Evolutionary conservation across 2,888 invertebrate genomes (phyloP).

Genomic region (Criorhina ranunculi): DNA sequence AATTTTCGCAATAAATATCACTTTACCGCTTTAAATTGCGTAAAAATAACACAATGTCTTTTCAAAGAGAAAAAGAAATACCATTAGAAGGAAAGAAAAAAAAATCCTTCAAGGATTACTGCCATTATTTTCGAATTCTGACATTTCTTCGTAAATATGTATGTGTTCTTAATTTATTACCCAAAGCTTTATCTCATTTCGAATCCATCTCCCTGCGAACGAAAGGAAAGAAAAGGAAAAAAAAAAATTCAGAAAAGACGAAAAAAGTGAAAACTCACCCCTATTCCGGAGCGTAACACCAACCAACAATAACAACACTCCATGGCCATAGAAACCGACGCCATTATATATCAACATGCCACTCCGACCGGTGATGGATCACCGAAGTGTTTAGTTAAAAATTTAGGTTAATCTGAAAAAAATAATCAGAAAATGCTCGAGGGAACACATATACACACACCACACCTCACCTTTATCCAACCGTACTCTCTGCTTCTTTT

Average conservation of each 20-base stretch:
- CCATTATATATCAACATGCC: slow-evolving; percentile 77
- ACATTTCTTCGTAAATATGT: slow-evolving; percentile 76
- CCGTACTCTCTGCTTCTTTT: slow-evolving; percentile 9
- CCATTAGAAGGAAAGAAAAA: slow-evolving; percentile 43
- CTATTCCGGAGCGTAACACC: slow-evolving; percentile 38
- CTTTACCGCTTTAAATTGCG: slow-evolving; percentile 60
- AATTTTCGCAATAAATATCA: slow-evolving; percentile 57
- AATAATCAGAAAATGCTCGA: slow-evolving; percentile 76
- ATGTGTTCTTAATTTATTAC: slow-evolving; percentile 73
- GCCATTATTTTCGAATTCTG: slow-evolving; percentile 76
- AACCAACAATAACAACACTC: slow-evolving; percentile 67
- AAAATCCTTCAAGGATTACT: slow-evolving; percentile 71
- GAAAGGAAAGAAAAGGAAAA: slow-evolving; percentile 38
- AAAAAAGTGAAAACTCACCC: slow-evolving; percentile 61
- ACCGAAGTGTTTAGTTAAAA: slow-evolving; percentile 77
- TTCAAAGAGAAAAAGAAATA: slow-evolving; percentile 28
- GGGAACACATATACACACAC: slow-evolving; percentile 49
- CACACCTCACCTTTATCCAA: slow-evolving; percentile 66
- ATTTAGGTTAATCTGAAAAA: slow-evolving; percentile 78
- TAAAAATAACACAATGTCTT: slow-evolving; percentile 56
- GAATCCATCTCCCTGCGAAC: slow-evolving; percentile 71
- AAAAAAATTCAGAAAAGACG: slow-evolving; percentile 41
- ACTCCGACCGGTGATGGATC: slow-evolving; percentile 76
- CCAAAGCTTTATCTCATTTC: slow-evolving; percentile 76
- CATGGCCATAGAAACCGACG: slow-evolving; percentile 72